Percentiles rank a stretch among this genome's conserved stretches.
phyloP scores from a whole-genome alignment of 2,797 vertebrate species.

The Bradypodion pumilum region DNA sequence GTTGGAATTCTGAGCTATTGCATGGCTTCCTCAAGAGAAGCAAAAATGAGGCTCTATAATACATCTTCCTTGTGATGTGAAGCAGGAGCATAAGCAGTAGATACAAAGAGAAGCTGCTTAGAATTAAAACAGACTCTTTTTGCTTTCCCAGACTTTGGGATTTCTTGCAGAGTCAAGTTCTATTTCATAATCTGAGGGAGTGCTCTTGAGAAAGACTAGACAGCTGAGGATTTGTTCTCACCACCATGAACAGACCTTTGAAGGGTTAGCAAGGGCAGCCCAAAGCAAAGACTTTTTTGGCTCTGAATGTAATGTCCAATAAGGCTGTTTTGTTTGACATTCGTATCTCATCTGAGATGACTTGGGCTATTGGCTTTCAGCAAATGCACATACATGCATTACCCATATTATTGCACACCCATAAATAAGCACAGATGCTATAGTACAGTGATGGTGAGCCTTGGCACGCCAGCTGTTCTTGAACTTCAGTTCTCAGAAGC shows the following conservation, averaged over 20 bases:
- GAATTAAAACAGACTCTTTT: neutral
- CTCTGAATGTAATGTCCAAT: neutral
- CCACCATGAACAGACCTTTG: neutral
- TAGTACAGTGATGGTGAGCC: too few relatives aligned
- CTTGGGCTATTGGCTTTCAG: neutral
- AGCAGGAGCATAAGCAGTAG: neutral
- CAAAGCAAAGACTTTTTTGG: neutral
- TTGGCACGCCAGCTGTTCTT: too few relatives aligned
- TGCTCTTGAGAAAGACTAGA: neutral
- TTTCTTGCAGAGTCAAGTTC: neutral
- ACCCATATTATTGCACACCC: neutral
- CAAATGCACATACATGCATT: too few relatives aligned
- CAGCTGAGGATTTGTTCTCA: neutral
- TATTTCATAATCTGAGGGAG: neutral
- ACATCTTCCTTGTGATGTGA: neutral
- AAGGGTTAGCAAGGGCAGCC: neutral
- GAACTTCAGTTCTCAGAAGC: too few relatives aligned
- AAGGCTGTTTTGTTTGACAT: neutral
- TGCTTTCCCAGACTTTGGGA: neutral
- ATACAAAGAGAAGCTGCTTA: neutral
- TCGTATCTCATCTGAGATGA: neutral
- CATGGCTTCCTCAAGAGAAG: neutral
- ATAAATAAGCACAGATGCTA: neutral
- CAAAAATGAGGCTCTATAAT: neutral
- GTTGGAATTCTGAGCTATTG: neutral